These are phyloP conservation scores for Ptychochromis oligacanthus DNA, from an alignment of 2,113 vertebrate genomes.

Conservation along the genomic window DNA sequence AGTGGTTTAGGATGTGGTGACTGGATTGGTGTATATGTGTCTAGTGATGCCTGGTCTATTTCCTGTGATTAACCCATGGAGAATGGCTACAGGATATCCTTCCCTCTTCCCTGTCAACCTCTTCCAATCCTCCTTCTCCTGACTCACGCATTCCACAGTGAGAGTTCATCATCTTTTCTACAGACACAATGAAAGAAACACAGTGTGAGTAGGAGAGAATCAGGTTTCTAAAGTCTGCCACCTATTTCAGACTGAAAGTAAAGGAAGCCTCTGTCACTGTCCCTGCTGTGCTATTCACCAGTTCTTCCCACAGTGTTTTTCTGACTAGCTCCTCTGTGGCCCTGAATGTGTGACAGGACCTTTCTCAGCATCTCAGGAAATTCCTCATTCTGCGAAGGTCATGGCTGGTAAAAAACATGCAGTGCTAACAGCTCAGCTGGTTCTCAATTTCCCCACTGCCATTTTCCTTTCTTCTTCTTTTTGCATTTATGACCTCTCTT, in stretches of 20 bases:
- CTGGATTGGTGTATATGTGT: constrained; percentile 50
- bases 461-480: constrained; percentile 18
- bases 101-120: constrained; percentile 50
- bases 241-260: constrained; percentile 23
- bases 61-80: constrained; percentile 76
- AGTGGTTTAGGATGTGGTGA: constrained; percentile 64
- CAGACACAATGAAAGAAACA: constrained; percentile 27
- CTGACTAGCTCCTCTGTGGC: constrained; percentile 31
- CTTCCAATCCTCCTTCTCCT: constrained; percentile 54
- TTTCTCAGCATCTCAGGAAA: constrained; percentile 64
- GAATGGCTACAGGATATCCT: constrained; percentile 74
- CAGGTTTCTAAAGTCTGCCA: constrained; percentile 38
- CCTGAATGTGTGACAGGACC: constrained; percentile 46
- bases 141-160: constrained; percentile 75
- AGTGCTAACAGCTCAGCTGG: constrained; percentile 43
- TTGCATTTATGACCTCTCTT: constrained; percentile 9
- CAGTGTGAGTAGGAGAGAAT: constrained; percentile 12
- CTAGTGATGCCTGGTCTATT: constrained; percentile 52
- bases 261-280: constrained; percentile 28
- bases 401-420: constrained; percentile 47
- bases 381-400: constrained; percentile 63
- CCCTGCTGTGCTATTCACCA: constrained; percentile 13
- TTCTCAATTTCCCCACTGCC: constrained; percentile 40
- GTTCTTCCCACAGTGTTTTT: constrained; percentile 5
- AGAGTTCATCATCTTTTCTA: constrained; percentile 56